These are phyloP conservation scores for Cantharis rustica DNA, from an alignment of 2,888 invertebrate genomes.

Conservation along the genomic window DNA sequence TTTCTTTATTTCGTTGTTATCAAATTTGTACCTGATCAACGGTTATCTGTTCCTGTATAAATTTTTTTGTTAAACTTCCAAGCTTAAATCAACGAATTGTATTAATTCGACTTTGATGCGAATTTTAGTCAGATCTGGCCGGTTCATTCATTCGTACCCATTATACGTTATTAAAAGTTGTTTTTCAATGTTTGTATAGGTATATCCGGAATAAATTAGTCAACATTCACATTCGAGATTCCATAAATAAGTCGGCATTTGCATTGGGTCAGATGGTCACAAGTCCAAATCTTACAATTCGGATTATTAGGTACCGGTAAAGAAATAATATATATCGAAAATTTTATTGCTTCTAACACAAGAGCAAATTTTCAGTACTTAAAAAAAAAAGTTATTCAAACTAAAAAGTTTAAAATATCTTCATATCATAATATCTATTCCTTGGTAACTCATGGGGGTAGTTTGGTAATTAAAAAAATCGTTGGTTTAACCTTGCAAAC, in stretches of 20 bases:
- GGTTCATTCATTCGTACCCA: slow-evolving; percentile 15
- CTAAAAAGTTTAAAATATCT: too few species aligned
- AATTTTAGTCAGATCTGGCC: not conserved
- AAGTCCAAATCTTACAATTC: slow-evolving; percentile 36
- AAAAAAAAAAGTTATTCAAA: not conserved
- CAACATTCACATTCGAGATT: slow-evolving; percentile 18
- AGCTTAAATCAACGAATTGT: not conserved
- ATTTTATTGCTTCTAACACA: not conserved
- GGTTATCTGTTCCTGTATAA: not conserved
- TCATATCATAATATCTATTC: too few species aligned
- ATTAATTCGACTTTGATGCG: not conserved
- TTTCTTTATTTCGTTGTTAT: not conserved
- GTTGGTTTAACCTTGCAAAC: slow-evolving; percentile 31
- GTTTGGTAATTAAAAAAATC: not conserved
- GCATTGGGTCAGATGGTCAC: slow-evolving; percentile 43
- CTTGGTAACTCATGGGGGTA: not conserved
- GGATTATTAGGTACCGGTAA: slow-evolving; percentile 1
- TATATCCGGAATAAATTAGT: slow-evolving; percentile 28
- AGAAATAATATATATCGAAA: not conserved
- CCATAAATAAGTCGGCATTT: slow-evolving; percentile 29
- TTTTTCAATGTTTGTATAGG: slow-evolving; percentile 22
- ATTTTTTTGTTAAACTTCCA: not conserved
- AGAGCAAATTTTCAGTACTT: not conserved
- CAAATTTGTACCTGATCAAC: not conserved
- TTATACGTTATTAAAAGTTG: slow-evolving; percentile 13